phyloP scores from a whole-genome alignment of 53 echinoderm and acorn worm species.

The Echinarachnius parma region DNA sequence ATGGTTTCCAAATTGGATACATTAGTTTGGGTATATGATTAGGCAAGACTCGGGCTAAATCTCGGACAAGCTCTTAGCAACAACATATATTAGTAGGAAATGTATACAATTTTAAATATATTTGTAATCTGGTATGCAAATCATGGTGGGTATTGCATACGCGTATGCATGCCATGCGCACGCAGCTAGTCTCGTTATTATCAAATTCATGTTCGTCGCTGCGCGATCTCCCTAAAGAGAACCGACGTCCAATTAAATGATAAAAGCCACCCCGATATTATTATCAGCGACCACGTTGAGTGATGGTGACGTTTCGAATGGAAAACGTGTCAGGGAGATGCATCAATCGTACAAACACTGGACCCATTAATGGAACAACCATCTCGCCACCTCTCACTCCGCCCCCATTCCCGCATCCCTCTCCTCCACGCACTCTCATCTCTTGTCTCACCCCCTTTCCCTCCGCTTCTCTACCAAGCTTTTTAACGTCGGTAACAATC shows the following conservation, averaged over 20 bases:
- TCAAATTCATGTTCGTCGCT: constrained; percentile 43
- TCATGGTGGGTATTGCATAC: too few relatives aligned
- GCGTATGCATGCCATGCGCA: not conserved
- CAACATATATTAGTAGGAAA: too few relatives aligned
- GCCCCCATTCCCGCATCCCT: constrained; percentile 16
- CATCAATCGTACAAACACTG: constrained; percentile 49
- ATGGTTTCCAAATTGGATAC: too few relatives aligned
- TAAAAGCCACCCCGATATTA: constrained; percentile 51
- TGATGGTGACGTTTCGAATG: constrained; percentile 49
- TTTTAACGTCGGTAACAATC: constrained; percentile 33
- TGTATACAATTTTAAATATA: too few relatives aligned
- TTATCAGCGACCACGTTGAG: constrained; percentile 44
- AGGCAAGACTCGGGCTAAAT: too few relatives aligned
- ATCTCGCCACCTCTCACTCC: constrained; percentile 36
- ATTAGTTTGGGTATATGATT: too few relatives aligned
- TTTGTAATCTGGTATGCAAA: too few relatives aligned
- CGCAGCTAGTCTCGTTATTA: constrained; percentile 20
- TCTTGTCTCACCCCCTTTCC: constrained; percentile 22
- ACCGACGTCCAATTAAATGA: constrained; percentile 54
- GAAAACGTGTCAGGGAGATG: constrained; percentile 40
- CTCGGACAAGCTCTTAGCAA: too few relatives aligned
- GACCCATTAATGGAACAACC: constrained; percentile 50
- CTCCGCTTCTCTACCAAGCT: constrained; percentile 39
- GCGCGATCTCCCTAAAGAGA: constrained; percentile 44
- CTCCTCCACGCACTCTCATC: not conserved